Base-by-base conservation (phyloP, 2,888 invertebrate species). In the Bugula neritina region DNA sequence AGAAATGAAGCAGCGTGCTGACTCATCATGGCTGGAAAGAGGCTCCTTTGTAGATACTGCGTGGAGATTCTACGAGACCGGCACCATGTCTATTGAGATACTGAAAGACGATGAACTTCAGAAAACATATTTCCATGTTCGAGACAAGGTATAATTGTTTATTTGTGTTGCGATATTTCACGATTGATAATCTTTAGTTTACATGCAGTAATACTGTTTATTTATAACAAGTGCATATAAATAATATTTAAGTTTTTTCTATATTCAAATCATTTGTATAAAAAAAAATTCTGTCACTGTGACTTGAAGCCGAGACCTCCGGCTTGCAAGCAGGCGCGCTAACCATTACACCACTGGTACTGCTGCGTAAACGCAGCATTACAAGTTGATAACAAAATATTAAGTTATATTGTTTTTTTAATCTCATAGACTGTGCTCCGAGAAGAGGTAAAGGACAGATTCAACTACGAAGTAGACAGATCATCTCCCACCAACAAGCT, bases 401-500 rank as follows among this genome's bases (percentile, higher is more conserved):
- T n/a, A n/a, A n/a, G n/a, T n/a, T n/a, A n/a, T n/a, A n/a, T n/a
- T n/a, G n/a, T n/a, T n/a, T n/a, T n/a, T n/a, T n/a, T n/a, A n/a
- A n/a, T n/a, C 17, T 43, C 43, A 43, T 43, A 82, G 81, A 79
- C 78, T 71, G 81, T 82, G 2, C 74, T 84, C 10, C 75, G 84
- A 72, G 81, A 83, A 71, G 80, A 82, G 72, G 82, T 84, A 69
- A 84, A 83, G 73, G 83, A 84, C 71, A 79, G 81, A 73, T 81
- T 84, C 72, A 84, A 84, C 73, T 84, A 82, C 75, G 82, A 82
- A 72, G 83, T 84, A 58, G 83, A 84, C 73, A 75, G 83, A 2
- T 76, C 83, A 0, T 80, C 82, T 1, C 82, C 83, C n/a, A 82
- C 80, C 75, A 82, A 82, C 77, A 84, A 84, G 75, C 77, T 84